A percentile compares a stretch with the other conserved stretches of the same genome.
Conservation (phyloP, 2,113 vertebrate genomes). For the Raphicerus campestris region DNA sequence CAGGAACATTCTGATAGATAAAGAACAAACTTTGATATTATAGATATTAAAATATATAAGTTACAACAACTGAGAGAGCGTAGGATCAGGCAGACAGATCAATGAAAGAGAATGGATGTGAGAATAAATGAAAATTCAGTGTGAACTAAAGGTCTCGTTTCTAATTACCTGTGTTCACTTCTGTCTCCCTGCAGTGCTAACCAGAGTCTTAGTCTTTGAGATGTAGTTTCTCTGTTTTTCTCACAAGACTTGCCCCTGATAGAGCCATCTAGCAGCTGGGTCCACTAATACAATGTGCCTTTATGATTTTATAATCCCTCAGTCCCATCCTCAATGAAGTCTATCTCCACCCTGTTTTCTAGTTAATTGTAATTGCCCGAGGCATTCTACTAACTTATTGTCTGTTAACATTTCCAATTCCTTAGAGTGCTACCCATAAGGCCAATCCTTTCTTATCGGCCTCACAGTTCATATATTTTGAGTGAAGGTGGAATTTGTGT, state of each 20-base stretch:
- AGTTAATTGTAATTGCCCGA: conserved; percentile 55
- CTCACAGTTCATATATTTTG: conserved; percentile 41
- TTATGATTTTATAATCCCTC: conserved; percentile 47
- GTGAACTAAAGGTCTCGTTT: neutral
- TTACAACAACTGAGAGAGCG: neutral
- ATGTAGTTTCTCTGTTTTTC: neutral
- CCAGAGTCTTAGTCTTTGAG: neutral
- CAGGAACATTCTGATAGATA: neutral
- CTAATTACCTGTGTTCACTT: conserved; percentile 22
- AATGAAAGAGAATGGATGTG: neutral
- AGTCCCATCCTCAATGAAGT: conserved; percentile 51
- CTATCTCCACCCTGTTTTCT: conserved; percentile 41
- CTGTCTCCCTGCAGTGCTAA: neutral
- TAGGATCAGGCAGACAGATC: neutral
- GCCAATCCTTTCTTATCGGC: neutral
- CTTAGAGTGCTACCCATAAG: conserved; percentile 19
- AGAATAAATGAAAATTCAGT: neutral
- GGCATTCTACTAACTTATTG: conserved; percentile 62
- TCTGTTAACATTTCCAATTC: conserved; percentile 52
- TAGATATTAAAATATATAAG: neutral
- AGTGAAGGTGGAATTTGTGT: conserved; percentile 39
- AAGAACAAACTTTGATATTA: neutral
- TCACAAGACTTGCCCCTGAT: neutral
- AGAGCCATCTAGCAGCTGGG: neutral
- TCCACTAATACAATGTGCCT: neutral